Conservation (phyloP, 2,888 invertebrate species). For the Escarpia spicata region DNA sequence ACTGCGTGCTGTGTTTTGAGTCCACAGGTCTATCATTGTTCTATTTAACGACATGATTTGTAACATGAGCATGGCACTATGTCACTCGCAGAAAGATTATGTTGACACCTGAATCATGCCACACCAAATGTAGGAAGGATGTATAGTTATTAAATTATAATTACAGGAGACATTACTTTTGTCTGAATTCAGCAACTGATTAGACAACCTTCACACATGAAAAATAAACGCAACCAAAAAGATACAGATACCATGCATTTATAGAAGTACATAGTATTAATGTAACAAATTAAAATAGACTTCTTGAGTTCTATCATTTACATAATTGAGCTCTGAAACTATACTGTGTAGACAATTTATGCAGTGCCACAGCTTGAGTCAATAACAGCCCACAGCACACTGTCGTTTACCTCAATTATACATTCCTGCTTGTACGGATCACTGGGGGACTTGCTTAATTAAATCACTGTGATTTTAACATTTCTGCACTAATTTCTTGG, state of each 20-base stretch:
- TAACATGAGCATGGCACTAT: not conserved
- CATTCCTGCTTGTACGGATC: not conserved
- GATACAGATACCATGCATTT: too few species aligned
- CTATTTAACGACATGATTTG: not conserved
- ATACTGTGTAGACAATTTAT: not conserved
- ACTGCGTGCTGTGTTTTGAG: not conserved
- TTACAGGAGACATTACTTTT: too few species aligned
- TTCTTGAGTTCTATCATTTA: not conserved
- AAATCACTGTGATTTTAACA: not conserved
- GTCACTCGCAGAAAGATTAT: not conserved
- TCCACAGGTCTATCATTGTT: not conserved
- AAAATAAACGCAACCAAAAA: too few species aligned
- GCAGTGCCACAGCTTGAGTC: not conserved
- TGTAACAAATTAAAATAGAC: not conserved
- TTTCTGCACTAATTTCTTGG: not conserved
- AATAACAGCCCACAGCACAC: not conserved
- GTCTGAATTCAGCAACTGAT: too few species aligned
- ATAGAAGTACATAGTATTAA: not conserved
- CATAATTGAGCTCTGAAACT: not conserved
- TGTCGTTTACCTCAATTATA: not conserved
- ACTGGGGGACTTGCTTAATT: not conserved
- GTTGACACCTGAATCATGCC: too few species aligned
- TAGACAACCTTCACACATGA: too few species aligned
- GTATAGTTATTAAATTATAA: too few species aligned
- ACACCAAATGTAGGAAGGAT: too few species aligned